Evolutionary conservation across 2,888 invertebrate genomes (phyloP), one percentile per base, ranked within the genome.

Genomic region (Eupeodes luniger): DNA sequence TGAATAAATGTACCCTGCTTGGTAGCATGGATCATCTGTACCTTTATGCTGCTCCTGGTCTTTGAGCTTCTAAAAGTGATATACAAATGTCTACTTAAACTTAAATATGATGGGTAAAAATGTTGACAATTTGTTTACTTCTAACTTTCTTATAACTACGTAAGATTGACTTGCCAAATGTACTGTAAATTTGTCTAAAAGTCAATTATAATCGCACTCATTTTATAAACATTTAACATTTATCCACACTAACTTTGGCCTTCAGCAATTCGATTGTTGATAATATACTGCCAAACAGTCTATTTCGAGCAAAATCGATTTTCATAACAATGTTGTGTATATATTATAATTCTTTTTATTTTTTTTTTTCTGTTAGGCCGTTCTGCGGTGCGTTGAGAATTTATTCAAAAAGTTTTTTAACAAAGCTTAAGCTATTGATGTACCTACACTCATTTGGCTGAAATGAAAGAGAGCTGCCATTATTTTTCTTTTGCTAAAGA

Each of bases 271-370:
- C 51, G 3, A 34, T 69, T 53, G 34, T 34, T 34, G 61, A 51
- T 34, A 51, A n/a, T 53, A 44, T 53, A 44, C 62, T 70, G 70
- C 14, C 79, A 51, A 69, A 61, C 11, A 70, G 19, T 57, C 5
- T 40, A 62, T 61, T 79, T 62, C 62, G 70, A 34, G 62, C 12
- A 79, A 47, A 70, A 79, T 79, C 79, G 79, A 79, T 79, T 53
- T 27, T 62, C 27, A 69, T 51, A 69, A 53, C 36, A 51, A 14
- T 53, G 6, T 7, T 7, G 27, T 67, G 27, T 67, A 7, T 27
- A 7, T 27, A 55, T 57, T 40, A 4, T 55, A 40, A 4, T 44
- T 34, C 40, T 40, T 61, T 34, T 47, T 55, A 57, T 67, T 14
- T 64, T 44, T 10, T 44, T 10, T 5, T 27, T 27, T 27, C 27